Percentiles rank a stretch among this genome's conserved stretches.
Evolutionary conservation across 2,113 vertebrate species (phyloP).

Genomic region (Dryoscopus gambensis): DNA sequence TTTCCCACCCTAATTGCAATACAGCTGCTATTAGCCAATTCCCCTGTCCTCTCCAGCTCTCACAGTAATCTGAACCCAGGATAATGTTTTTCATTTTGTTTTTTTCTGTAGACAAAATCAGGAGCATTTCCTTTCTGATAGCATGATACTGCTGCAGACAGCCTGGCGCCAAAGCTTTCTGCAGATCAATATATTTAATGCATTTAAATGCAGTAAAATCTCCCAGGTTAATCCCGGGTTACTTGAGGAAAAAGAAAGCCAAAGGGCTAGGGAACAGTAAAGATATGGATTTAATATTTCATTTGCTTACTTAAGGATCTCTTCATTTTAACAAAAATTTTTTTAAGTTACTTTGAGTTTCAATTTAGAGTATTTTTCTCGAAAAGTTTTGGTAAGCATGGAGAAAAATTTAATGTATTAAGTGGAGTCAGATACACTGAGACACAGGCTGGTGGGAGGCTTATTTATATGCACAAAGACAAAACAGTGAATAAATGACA

Average conservation of each 20-base stretch:
- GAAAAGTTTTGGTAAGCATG: background rate
- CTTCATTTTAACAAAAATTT: background rate
- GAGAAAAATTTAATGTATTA: background rate
- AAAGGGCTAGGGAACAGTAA: background rate
- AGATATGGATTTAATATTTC: background rate
- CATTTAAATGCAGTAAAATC: slow-evolving; percentile 40
- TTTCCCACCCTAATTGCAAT: background rate
- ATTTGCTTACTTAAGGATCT: background rate
- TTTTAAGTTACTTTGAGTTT: background rate
- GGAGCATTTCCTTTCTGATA: slow-evolving; percentile 25
- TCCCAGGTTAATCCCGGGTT: background rate
- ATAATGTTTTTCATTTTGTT: background rate
- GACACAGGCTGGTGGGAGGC: background rate
- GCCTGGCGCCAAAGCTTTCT: slow-evolving; percentile 52
- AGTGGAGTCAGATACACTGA: background rate
- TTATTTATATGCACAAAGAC: background rate
- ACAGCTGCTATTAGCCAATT: background rate
- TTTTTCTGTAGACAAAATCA: slow-evolving; percentile 8
- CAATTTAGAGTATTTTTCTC: background rate
- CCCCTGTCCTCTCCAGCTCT: background rate
- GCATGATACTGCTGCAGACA: slow-evolving; percentile 37
- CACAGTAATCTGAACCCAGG: background rate
- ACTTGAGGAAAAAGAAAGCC: background rate
- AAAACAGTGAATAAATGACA: background rate
- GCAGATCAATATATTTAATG: slow-evolving; percentile 60